A percentile compares a stretch with the other conserved stretches of the same genome.
phyloP scores from a whole-genome alignment of 2,797 vertebrate genomes.

The Chelidonichthys spinosus region DNA sequence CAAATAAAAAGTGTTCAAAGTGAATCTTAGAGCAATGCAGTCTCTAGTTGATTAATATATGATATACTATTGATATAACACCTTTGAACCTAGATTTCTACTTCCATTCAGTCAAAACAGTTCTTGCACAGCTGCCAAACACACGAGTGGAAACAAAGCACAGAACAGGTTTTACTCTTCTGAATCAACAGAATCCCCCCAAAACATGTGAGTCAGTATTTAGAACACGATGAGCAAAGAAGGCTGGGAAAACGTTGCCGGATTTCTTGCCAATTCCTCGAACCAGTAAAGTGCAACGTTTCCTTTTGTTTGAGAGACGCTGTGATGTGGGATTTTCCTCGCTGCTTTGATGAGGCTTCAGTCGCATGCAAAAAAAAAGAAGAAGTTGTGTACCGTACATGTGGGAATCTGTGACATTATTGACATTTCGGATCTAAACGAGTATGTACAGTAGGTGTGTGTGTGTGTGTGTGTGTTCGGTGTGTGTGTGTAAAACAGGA shows the following conservation, averaged over 20 bases:
- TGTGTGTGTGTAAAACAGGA: constrained; percentile 55
- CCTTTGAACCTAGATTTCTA: neutral
- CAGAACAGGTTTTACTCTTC: constrained; percentile 27
- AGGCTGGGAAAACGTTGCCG: constrained; percentile 37
- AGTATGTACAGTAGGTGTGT: constrained; percentile 16
- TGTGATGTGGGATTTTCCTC: constrained; percentile 49
- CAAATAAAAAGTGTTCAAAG: neutral
- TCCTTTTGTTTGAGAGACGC: constrained; percentile 52
- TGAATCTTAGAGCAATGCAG: neutral
- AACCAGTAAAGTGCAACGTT: constrained; percentile 57
- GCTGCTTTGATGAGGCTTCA: constrained; percentile 42
- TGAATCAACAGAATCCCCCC: constrained; percentile 38
- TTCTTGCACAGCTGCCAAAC: constrained; percentile 17
- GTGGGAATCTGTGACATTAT: constrained; percentile 35
- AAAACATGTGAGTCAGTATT: constrained; percentile 26
- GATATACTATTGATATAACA: too few species aligned
- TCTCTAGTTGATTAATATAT: neutral
- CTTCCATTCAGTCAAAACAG: constrained; percentile 5
- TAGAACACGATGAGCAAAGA: constrained; percentile 33
- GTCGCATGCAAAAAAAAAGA: constrained; percentile 39
- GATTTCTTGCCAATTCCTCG: constrained; percentile 58
- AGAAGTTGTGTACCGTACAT: constrained; percentile 23
- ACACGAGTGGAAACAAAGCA: constrained; percentile 5
- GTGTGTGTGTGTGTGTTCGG: constrained; percentile 10
- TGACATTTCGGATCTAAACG: constrained; percentile 46